These are phyloP conservation scores for Agrotis puta DNA, from an alignment of 2,888 invertebrate genomes.

Conservation along the genomic window DNA sequence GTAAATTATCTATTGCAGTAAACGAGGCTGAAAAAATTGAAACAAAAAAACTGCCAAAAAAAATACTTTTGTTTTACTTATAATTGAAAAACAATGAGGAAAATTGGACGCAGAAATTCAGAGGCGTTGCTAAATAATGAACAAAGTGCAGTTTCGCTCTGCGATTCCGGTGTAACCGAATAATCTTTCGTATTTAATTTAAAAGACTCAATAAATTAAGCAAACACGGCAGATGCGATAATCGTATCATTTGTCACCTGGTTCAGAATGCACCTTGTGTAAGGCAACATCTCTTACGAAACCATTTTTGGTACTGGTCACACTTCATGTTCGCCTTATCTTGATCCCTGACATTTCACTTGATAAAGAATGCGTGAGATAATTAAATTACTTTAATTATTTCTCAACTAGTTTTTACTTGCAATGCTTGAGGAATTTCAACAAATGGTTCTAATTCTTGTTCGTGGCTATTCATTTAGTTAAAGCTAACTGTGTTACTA, in stretches of 20 bases:
- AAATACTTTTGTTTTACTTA: constrained; percentile 9
- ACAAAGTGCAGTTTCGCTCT: constrained; percentile 27
- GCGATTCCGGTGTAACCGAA: constrained; percentile 34
- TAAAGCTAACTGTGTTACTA: constrained; percentile 1
- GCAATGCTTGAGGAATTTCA: not conserved
- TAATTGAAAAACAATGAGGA: constrained; percentile 4
- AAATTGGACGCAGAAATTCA: constrained; percentile 16
- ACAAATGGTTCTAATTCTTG: constrained; percentile 1
- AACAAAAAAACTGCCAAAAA: not conserved
- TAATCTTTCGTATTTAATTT: constrained; percentile 40
- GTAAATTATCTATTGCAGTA: too few species aligned
- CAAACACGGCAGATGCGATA: constrained; percentile 75
- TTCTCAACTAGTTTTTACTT: constrained; percentile 14
- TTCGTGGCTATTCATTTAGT: constrained; percentile 4
- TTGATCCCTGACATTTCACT: constrained; percentile 72
- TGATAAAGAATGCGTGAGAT: constrained; percentile 62
- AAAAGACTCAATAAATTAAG: constrained; percentile 53
- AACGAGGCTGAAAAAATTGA: too few species aligned
- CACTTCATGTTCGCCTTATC: constrained; percentile 76
- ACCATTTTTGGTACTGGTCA: constrained; percentile 77
- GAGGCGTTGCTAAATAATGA: constrained; percentile 32
- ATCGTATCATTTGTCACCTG: constrained; percentile 74
- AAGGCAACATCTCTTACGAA: constrained; percentile 63
- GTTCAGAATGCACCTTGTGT: constrained; percentile 77
- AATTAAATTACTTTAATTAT: constrained; percentile 45